phyloP scores from a whole-genome alignment of 2,888 invertebrate species.

The Acanthosepion pharaonis region DNA sequence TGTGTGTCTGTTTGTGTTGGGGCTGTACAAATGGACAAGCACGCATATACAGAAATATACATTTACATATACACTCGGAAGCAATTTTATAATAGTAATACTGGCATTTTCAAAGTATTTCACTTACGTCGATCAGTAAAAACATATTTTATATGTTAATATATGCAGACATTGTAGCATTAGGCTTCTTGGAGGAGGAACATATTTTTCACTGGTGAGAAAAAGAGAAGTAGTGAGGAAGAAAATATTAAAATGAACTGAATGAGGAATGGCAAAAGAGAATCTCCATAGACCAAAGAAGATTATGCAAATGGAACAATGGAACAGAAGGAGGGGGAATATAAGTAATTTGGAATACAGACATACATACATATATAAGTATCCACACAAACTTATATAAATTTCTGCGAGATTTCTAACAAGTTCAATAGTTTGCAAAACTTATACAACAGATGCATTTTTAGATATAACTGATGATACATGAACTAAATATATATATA shows the following conservation, averaged over 20 bases:
- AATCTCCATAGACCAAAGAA: neutral
- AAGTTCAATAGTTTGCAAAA: neutral
- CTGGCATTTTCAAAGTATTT: conserved; percentile 20
- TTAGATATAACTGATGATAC: too few species aligned
- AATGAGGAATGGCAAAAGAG: neutral
- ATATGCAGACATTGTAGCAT: neutral
- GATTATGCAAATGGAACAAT: conserved; percentile 1
- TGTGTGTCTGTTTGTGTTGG: neutral
- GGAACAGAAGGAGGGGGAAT: neutral
- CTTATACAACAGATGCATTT: neutral
- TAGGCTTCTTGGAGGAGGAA: neutral
- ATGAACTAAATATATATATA: neutral
- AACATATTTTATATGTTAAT: conserved; percentile 33
- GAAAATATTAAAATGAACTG: neutral
- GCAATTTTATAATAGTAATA: neutral
- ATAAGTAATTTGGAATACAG: neutral
- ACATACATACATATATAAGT: neutral
- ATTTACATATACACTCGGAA: neutral
- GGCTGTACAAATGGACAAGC: neutral
- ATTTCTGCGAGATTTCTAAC: neutral
- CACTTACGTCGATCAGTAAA: neutral
- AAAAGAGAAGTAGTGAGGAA: neutral
- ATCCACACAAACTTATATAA: neutral
- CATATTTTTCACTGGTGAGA: neutral
- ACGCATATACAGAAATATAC: neutral